Evolutionary conservation across 2,888 invertebrate species (phyloP).

Genomic region (Galeruca laticollis): DNA sequence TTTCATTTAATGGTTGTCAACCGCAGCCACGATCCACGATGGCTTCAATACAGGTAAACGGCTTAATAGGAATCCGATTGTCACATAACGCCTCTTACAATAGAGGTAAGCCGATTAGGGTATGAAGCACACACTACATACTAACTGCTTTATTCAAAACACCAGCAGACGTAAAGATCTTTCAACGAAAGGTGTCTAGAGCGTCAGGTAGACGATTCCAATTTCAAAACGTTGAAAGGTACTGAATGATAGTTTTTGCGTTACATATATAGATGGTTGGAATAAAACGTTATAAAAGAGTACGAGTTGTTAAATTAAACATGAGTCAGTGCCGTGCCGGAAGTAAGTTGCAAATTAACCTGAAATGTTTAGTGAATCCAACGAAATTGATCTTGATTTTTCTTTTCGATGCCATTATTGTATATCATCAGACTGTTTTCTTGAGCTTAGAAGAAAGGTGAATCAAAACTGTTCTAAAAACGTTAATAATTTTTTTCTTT

Average conservation of each 20-base stretch:
- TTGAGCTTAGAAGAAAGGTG: too few species aligned
- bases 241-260: not conserved
- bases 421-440: too few species aligned
- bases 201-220: not conserved
- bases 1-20: conserved; percentile 21
- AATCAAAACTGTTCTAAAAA: too few species aligned
- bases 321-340: not conserved
- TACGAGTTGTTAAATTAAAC: not conserved
- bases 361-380: too few species aligned
- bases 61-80: conserved; percentile 25
- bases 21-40: conserved; percentile 8
- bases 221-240: not conserved
- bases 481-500: too few species aligned
- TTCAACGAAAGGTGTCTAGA: not conserved
- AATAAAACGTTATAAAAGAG: not conserved
- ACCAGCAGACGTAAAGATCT: not conserved
- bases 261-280: not conserved
- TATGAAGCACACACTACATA: conserved; percentile 4
- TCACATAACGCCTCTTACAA: conserved; percentile 16
- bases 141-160: conserved; percentile 19
- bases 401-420: too few species aligned
- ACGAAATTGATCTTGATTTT: too few species aligned
- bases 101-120: conserved; percentile 21
- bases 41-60: conserved; percentile 26
- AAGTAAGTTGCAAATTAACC: too few species aligned